A percentile compares a stretch with the other conserved stretches of the same genome.
Conservation (phyloP, 1,140 invertebrate species). For the Diplogasteroides magnus region DNA sequence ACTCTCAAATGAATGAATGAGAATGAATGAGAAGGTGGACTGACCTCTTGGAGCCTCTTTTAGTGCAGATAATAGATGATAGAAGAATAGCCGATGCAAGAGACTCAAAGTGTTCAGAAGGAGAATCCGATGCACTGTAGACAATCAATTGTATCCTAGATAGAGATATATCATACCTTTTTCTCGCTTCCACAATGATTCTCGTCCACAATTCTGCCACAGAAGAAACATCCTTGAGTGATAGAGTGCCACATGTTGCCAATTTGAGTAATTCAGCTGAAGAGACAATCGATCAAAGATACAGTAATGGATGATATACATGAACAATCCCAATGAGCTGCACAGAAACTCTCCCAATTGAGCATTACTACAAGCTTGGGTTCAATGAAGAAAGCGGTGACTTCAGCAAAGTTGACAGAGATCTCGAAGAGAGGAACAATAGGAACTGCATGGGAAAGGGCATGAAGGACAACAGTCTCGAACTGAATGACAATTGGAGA, state of each 20-base stretch:
- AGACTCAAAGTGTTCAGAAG: constrained; percentile 41
- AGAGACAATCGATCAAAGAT: too few species aligned
- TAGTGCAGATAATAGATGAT: constrained; percentile 37
- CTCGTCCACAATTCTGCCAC: constrained; percentile 26
- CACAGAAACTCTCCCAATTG: constrained; percentile 23
- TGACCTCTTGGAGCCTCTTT: constrained; percentile 25
- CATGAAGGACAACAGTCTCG: constrained; percentile 26
- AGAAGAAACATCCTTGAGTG: too few species aligned
- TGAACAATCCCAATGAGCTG: constrained; percentile 27
- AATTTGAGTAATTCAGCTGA: constrained; percentile 30
- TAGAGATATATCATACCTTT: background rate
- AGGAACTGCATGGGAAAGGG: constrained; percentile 12
- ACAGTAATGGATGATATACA: constrained; percentile 22
- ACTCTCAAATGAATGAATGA: constrained; percentile 11
- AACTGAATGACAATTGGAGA: constrained; percentile 15
- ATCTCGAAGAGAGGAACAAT: constrained; percentile 23
- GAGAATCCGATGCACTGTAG: background rate
- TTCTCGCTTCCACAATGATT: constrained; percentile 17
- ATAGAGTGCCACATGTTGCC: too few species aligned
- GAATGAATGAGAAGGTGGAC: background rate
- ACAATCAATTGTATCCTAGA: background rate
- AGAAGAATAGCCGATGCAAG: constrained; percentile 43
- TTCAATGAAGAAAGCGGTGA: background rate
- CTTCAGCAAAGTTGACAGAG: background rate
- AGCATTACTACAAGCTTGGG: constrained; percentile 8